These are phyloP conservation scores for Acanthurus leucopareius DNA, from an alignment of 2,797 vertebrate genomes.

Conservation along the genomic window DNA sequence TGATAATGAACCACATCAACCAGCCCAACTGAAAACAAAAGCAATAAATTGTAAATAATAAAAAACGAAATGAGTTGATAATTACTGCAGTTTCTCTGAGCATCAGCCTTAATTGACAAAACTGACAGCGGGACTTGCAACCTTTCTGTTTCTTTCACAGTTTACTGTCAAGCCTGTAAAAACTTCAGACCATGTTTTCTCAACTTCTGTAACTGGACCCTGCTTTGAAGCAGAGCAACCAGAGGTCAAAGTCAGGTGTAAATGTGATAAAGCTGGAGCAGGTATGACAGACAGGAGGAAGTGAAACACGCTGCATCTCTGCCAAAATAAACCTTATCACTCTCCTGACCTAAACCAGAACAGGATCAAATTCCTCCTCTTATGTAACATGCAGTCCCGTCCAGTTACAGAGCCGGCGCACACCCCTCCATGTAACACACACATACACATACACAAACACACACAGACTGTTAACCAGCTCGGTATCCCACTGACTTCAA, in stretches of 20 bases:
- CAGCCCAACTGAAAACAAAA: too few relatives aligned
- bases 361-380: slow-evolving; percentile 45
- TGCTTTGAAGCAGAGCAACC: neutral
- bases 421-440: too few relatives aligned
- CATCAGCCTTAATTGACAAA: neutral
- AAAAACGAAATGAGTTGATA: neutral
- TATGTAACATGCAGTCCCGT: slow-evolving; percentile 30
- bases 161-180: neutral
- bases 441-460: too few relatives aligned
- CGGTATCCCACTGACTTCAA: neutral
- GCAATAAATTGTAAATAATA: neutral
- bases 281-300: neutral
- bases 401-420: neutral
- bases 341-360: slow-evolving; percentile 18
- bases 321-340: slow-evolving; percentile 22
- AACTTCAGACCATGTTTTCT: neutral
- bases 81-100: neutral
- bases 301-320: slow-evolving; percentile 5
- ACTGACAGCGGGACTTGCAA: neutral
- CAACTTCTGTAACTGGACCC: neutral
- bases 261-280: neutral
- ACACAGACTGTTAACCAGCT: neutral
- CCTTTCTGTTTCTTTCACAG: neutral
- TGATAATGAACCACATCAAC: neutral
- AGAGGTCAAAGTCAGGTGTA: neutral